A percentile compares a stretch with the other conserved stretches of the same genome.
Evolutionary conservation across 2,113 vertebrate genomes (phyloP).

Genomic region (Cygnus atratus): DNA sequence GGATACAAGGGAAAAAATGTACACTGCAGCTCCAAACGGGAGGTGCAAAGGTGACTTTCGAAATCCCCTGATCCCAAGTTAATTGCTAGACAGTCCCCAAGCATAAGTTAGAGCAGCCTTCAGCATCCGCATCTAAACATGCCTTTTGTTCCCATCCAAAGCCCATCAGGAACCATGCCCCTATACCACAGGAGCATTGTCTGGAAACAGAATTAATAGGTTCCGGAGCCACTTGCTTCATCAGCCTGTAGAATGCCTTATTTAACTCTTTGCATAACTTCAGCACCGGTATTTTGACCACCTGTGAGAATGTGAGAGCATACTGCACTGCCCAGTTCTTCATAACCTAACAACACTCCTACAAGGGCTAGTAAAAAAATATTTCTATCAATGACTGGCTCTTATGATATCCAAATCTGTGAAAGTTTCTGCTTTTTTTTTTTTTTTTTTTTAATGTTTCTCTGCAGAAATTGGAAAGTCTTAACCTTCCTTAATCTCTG

Average conservation of each 20-base stretch:
- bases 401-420: neutral
- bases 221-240: slow-evolving; percentile 25
- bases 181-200: neutral
- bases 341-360: neutral
- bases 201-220: slow-evolving; percentile 26
- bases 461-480: slow-evolving; percentile 25
- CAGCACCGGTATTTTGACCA: neutral
- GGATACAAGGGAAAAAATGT: neutral
- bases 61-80: slow-evolving; percentile 33
- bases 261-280: slow-evolving; percentile 36
- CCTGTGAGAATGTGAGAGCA: neutral
- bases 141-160: slow-evolving; percentile 13
- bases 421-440: neutral
- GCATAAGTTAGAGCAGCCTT: slow-evolving; percentile 22
- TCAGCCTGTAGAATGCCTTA: neutral
- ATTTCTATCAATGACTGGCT: neutral
- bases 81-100: slow-evolving; percentile 22
- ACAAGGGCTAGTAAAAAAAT: neutral
- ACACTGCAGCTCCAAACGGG: neutral
- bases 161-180: neutral
- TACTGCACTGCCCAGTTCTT: neutral
- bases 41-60: slow-evolving; percentile 32
- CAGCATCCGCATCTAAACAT: slow-evolving; percentile 39
- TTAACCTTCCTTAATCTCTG: neutral
- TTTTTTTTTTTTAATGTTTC: neutral